Evolutionary conservation across 2,113 vertebrate species (phyloP), one percentile per base, ranked within the genome.

Genomic region (Gasterosteus aculeatus): DNA sequence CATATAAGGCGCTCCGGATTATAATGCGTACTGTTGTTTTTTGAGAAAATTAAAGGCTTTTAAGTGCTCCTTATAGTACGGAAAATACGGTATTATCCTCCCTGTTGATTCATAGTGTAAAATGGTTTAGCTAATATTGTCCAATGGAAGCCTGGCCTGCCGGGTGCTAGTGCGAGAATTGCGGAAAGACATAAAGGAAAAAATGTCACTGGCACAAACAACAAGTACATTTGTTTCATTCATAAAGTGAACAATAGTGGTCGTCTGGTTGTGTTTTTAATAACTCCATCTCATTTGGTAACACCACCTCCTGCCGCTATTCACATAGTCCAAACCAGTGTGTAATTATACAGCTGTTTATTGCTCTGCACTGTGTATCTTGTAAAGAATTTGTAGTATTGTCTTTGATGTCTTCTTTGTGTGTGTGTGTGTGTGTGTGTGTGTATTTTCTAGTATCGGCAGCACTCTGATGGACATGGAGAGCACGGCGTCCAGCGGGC

Each of bases 401-500:
- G 6, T 65, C n/a, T 59, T 2, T 38, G 33, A 49, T 58, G 31
- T 19, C 2, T 12, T 29, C 12, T 41, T 6, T 42, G 9, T 47
- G 9, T 56, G 1, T 14, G 16, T 49, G 16, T 49, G 19, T 63
- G 26, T 60, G 58, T 78, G 58, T 70, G 10, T 72, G 3, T 75
- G 38, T 87, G 3, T 14, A 1, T 46, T 11, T 38, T 78, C 16
- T 88, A 98, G 96, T 83, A 97, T 98, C 78, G 95, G 97, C 95
- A 99, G 97, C 93, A 98, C 96, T 75, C 94, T 98, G 85, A 97
- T 98, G 97, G 98, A 99, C 33, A 92, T 96, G 91, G 97, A 99
- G 93, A 99, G 98, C 94, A 96, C 95, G 29, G 96, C 96, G 19
- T 99, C 98, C 91, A 99, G 97, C 26, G 98, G 98, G 0, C 98